These are phyloP conservation scores for Melanerpes aurifrons DNA, from an alignment of 2,113 vertebrate species.

Conservation along the genomic window DNA sequence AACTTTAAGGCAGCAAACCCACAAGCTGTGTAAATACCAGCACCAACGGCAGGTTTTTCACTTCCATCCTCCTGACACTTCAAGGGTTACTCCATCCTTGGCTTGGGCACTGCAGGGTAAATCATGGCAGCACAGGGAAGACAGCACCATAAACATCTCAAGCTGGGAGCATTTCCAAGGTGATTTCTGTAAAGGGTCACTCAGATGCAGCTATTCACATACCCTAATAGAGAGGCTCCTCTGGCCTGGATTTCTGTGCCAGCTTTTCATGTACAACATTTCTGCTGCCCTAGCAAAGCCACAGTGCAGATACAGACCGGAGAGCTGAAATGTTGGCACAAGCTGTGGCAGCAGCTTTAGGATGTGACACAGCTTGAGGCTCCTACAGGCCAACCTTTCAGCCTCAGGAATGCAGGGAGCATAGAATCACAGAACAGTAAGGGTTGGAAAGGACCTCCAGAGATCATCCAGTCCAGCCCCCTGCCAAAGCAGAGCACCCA, in stretches of 20 bases:
- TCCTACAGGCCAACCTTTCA: neutral
- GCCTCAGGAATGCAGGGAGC: neutral
- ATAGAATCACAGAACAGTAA: too few relatives aligned
- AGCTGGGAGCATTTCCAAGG: neutral
- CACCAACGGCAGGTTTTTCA: neutral
- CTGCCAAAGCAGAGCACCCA: too few relatives aligned
- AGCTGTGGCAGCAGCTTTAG: neutral
- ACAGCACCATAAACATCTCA: neutral
- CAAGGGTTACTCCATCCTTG: neutral
- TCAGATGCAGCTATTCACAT: neutral
- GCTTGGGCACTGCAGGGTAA: neutral
- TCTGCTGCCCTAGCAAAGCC: neutral
- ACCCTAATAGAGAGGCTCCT: neutral
- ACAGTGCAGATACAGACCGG: neutral
- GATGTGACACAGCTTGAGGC: neutral
- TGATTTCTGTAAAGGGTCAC: neutral
- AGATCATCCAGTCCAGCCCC: too few relatives aligned
- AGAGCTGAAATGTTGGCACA: neutral
- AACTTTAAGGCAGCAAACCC: conserved; percentile 8
- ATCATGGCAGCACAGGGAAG: neutral
- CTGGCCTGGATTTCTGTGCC: neutral
- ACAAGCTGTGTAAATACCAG: neutral
- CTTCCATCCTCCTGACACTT: neutral
- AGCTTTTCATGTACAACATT: neutral
- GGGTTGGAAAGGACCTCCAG: too few relatives aligned